Evolutionary conservation across 1,140 invertebrate species (phyloP), one percentile per base, ranked within the genome.

Genomic region (Tetragonula clypearis): DNA sequence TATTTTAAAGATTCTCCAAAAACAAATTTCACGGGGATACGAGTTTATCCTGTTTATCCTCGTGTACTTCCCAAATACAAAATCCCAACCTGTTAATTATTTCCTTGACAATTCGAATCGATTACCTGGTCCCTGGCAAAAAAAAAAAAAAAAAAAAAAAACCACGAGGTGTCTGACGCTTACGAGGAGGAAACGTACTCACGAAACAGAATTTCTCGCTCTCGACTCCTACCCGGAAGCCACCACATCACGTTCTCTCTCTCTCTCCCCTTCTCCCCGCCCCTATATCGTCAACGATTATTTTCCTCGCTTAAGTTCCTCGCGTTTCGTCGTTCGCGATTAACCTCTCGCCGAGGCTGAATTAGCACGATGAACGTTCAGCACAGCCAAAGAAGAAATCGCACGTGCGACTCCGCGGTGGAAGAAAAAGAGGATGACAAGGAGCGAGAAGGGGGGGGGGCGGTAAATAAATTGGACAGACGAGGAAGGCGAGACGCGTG

Each of bases 401-500:
- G 19, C 30, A 8, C 30, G 65, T 53, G 41, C 41, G 41, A 56
- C 41, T 14, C 11, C 12, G 1, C 0, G 30, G 1, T 1, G 21
- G 19, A 69, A 62, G 66, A 84, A 23, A 14, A n/a, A 62, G 21
- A 62, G 60, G 3, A 12, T 4, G 35, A 30, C 30, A 12, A 23
- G 30, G 53, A 30, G 9, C 12, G 11, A 68, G 9, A 21, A 21
- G 15, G 8, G 19, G 5, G 60, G 62, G 23, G 41, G 60, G 11
- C 30, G 19, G 79, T 72, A 73, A 66, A 83, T 72, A 78, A 83
- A 83, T 86, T 85, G 71, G 15, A 82, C 2, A 30, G 72, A 82
- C 55, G 68, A 71, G 21, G 79, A 62, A 60, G 74, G 41, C 56
- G 79, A 74, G 79, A 58, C 55, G 65, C 58, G 49, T 19, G 83